A percentile compares a stretch with the other conserved stretches of the same genome.
These are phyloP conservation scores for Tamias sibiricus DNA, from an alignment of 2,113 vertebrate species.

Conservation along the genomic window DNA sequence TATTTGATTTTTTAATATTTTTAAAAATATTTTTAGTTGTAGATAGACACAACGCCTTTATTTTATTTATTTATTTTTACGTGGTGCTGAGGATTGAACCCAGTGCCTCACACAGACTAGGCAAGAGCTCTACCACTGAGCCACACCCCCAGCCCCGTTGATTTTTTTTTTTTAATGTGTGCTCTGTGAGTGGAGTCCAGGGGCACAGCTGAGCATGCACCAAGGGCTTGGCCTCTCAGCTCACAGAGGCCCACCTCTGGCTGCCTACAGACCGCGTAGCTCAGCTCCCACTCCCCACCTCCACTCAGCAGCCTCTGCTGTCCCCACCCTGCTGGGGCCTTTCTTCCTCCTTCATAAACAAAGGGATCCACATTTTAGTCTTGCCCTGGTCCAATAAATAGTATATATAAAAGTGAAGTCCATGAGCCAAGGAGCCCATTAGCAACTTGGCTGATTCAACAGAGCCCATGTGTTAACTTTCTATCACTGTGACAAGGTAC, in stretches of 20 bases:
- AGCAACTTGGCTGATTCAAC: background rate
- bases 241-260: fast-evolving
- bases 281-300: background rate
- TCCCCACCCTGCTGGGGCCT: background rate
- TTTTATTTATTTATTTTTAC: too few species aligned
- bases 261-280: background rate
- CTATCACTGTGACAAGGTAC: too few species aligned
- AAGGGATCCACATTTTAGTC: background rate
- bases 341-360: background rate
- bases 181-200: background rate
- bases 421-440: background rate
- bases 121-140: too few species aligned
- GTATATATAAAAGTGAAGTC: background rate
- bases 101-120: too few species aligned
- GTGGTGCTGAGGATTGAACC: too few species aligned
- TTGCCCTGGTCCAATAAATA: background rate
- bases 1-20: background rate
- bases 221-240: background rate
- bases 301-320: background rate
- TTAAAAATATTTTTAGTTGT: too few species aligned
- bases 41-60: too few species aligned
- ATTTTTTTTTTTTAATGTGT: background rate
- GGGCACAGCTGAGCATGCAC: background rate
- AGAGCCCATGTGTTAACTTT: background rate
- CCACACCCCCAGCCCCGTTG: too few species aligned